Evolutionary conservation across 1,140 invertebrate species (phyloP), one percentile per base, ranked within the genome.

Genomic region (Drosophila lini): DNA sequence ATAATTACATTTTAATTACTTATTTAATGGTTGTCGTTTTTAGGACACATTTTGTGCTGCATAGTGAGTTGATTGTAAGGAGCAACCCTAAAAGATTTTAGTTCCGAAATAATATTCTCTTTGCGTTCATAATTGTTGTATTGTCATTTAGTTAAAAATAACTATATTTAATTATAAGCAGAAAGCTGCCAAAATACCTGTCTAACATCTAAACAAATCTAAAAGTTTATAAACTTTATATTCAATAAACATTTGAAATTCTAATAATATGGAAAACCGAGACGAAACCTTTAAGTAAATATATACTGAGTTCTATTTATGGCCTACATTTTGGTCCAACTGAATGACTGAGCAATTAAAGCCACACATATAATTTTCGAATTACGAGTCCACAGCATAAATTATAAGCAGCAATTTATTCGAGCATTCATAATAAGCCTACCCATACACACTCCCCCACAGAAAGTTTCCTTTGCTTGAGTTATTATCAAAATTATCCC

Each of bases 381-480:
- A 80, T 88, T 74, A 77, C 57, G 61, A 65, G 55, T 63, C 34
- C 52, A 64, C 59, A 82, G 48, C 79, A 76, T 70, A 71, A 88
- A 80, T 80, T 67, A 74, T 82, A 82, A 52, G 45, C 50, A 45
- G 74, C 44, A 80, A 80, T 70, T 88, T 80, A 86, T 80, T 88
- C 80, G 60, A 88, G 83, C 77, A 83, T 82, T 55, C 53, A 76
- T 80, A 88, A 88, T 80, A 64, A 69, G 67, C 79, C 57, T 8
- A 60, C 28, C 2, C 25, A 56, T 9, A 45, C 42, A 15, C 25
- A n/a, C 4, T 3, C 15, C 9, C 6, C 19, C 34, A 36, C 38
- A 47, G 44, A 68, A 42, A 68, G 28, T 69, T 74, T 38, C 36
- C 34, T 58, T 64, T 75, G 77, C 62, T 57, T 80, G 63, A 82